Conservation (phyloP, 2,797 vertebrate species). For the Alcedo quadribrachys region DNA sequence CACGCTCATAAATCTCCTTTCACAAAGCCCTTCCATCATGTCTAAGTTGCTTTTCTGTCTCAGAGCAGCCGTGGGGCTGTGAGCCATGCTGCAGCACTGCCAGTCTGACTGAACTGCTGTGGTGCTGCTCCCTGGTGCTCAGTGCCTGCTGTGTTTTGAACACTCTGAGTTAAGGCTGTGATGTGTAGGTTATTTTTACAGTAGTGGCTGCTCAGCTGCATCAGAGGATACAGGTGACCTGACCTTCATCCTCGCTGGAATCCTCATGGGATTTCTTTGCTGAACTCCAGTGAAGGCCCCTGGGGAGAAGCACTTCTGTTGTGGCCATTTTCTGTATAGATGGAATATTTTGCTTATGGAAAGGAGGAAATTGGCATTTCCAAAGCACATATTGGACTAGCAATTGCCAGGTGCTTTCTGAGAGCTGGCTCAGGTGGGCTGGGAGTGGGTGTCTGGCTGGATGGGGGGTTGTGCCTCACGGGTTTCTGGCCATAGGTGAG, state of each 20-base stretch:
- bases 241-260: neutral
- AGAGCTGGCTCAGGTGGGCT: neutral
- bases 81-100: neutral
- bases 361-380: neutral
- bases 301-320: neutral
- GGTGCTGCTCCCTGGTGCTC: too few relatives aligned
- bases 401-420: neutral
- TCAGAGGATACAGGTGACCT: neutral
- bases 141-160: neutral
- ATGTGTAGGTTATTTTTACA: neutral
- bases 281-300: neutral
- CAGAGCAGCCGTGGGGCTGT: neutral
- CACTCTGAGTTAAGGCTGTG: neutral
- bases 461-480: fast-evolving
- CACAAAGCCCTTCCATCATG: neutral
- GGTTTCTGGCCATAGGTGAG: neutral
- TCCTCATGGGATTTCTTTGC: neutral
- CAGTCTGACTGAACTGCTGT: neutral
- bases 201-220: neutral
- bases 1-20: neutral
- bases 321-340: neutral
- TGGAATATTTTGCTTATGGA: neutral
- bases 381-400: neutral
- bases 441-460: neutral
- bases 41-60: neutral